Evolutionary conservation across 2,797 vertebrate species (phyloP).

Genomic region (Siniperca scherzeri): DNA sequence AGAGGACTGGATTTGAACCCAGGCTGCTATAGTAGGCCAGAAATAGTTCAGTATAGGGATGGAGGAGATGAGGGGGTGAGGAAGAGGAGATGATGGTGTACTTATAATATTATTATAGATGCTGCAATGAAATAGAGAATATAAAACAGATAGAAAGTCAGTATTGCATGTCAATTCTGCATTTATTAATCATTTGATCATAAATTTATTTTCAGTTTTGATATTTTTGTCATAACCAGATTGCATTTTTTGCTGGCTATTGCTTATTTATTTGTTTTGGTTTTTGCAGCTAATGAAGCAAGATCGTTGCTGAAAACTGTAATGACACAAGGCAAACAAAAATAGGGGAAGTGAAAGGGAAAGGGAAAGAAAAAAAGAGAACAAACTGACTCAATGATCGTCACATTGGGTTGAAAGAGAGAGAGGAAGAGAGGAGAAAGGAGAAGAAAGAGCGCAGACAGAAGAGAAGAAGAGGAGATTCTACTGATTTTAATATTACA

Average conservation of each 20-base stretch:
- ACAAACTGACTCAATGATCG: neutral
- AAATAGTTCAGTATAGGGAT: slow-evolving; percentile 30
- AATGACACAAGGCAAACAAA: neutral
- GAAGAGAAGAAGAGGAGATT: slow-evolving; percentile 10
- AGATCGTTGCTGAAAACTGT: neutral
- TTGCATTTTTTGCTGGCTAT: neutral
- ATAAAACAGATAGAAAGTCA: neutral
- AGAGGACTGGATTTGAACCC: no score
- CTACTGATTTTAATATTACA: slow-evolving; percentile 43
- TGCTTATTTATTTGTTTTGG: neutral
- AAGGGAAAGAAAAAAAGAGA: neutral
- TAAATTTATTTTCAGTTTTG: neutral
- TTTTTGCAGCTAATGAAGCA: neutral
- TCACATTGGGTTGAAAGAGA: neutral
- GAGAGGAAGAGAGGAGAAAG: neutral
- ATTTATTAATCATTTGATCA: neutral
- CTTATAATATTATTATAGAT: slow-evolving; percentile 3
- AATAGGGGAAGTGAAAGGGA: neutral
- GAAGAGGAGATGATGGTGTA: neutral
- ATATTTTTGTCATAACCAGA: no score
- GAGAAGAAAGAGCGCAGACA: neutral
- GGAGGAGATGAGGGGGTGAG: neutral
- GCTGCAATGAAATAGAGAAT: neutral
- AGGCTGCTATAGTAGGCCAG: slow-evolving; percentile 3
- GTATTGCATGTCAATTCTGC: neutral